A percentile compares a stretch with the other conserved stretches of the same genome.
Evolutionary conservation across 2,888 invertebrate species (phyloP).

Genomic region (Spialia ferax): DNA sequence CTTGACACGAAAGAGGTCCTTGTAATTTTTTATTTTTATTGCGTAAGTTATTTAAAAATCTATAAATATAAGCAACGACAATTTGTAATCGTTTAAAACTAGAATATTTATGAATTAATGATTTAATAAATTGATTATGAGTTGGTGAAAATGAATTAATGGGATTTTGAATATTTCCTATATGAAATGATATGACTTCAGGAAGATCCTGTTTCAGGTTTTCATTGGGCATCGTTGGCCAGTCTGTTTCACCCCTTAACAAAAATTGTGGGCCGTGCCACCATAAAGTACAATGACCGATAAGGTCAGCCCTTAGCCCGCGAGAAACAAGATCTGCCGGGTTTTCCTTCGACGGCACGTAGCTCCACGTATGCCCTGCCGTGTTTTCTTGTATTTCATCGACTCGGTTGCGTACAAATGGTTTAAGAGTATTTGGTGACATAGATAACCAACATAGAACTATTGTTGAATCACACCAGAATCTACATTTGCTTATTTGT

Average conservation of each 20-base stretch:
- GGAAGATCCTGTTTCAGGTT: not conserved
- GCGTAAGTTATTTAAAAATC: not conserved
- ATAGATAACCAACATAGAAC: slow-evolving; percentile 14
- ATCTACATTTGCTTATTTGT: not conserved
- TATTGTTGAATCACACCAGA: slow-evolving; percentile 18
- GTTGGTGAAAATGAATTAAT: not conserved
- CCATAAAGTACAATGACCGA: slow-evolving; percentile 37
- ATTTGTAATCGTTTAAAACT: not conserved
- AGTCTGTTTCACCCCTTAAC: not conserved
- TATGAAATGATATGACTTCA: not conserved
- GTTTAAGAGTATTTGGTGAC: not conserved
- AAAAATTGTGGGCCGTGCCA: slow-evolving; percentile 22
- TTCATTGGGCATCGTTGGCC: not conserved
- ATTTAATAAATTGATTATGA: not conserved
- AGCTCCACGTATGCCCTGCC: slow-evolving; percentile 5
- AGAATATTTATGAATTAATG: not conserved
- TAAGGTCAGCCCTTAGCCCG: slow-evolving; percentile 38
- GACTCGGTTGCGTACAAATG: slow-evolving; percentile 7
- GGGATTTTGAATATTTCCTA: too few species aligned
- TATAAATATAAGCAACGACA: not conserved
- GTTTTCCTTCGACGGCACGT: slow-evolving; percentile 42
- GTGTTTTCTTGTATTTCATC: slow-evolving; percentile 9
- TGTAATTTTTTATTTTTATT: too few species aligned
- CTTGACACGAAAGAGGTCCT: not conserved
- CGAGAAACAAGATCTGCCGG: slow-evolving; percentile 37